These are phyloP conservation scores for Aphis gossypii DNA, from an alignment of 1,140 invertebrate genomes.

Conservation along the genomic window DNA sequence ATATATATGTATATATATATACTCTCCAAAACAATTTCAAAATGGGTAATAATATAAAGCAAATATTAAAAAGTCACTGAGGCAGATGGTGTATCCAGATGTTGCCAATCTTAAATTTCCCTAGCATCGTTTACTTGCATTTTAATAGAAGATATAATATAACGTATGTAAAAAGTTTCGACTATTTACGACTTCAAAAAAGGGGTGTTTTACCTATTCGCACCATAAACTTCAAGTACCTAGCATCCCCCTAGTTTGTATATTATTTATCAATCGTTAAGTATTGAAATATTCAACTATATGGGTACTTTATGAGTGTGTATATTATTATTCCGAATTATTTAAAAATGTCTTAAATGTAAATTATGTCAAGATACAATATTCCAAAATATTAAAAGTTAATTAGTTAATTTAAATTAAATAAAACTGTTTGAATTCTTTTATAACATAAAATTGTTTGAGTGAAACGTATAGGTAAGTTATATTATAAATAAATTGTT, in stretches of 20 bases:
- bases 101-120: slow-evolving; percentile 13
- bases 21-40: neutral
- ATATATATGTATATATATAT: neutral
- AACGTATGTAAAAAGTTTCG: slow-evolving; percentile 20
- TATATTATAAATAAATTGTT: neutral
- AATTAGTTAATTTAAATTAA: neutral
- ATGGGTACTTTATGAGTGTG: too few species aligned
- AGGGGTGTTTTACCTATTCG: neutral
- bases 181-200: neutral
- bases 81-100: slow-evolving; percentile 41
- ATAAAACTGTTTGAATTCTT: neutral
- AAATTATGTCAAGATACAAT: too few species aligned
- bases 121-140: neutral
- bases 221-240: neutral
- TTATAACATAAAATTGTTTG: neutral
- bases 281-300: neutral
- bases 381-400: neutral
- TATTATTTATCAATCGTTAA: neutral
- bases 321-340: too few species aligned
- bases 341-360: too few species aligned
- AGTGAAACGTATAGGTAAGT: neutral
- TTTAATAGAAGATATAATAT: neutral
- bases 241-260: neutral
- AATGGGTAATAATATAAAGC: slow-evolving; percentile 38
- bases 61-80: slow-evolving; percentile 42